Base-by-base conservation (phyloP, 1,140 invertebrate genomes). In the Drosophila ercepeae region DNA sequence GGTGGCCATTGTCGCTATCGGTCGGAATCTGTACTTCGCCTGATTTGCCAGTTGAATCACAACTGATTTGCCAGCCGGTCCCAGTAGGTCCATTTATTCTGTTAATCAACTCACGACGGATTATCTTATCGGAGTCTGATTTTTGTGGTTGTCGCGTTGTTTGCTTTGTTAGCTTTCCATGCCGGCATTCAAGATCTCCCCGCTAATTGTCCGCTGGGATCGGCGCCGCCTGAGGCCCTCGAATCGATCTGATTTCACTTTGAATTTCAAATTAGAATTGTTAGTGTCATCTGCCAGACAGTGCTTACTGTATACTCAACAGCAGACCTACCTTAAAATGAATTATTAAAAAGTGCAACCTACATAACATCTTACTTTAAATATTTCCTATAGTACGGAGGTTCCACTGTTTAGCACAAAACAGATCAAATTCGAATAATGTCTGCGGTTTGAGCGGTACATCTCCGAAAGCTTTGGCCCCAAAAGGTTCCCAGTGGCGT, bases 1-100 rank as follows among this genome's bases (percentile, higher is more conserved):
- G 21, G 92, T 92, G 19, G 92, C 92, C 75, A 90, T 89, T 45
- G 49, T 71, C 2, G 19, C 14, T 16, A 29, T 1, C 16, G 42
- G 25, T 13, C 36, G 49, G 18, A 45, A 23, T 23, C 39, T 23
- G 25, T 23, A 45, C 39, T 65, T 76, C 68, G 54, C 45, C 21
- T 41, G 11, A 54, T 18, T 60, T n/a, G 53, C 65, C 7, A 32
- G 75, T 25, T 55, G 53, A 42, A 23, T 41, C 25, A 52, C 48
- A 61, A 86, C 76, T 84, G 73, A 73, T 27, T 75, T 64, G 34
- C 57, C 41, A 21, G 44, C 53, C 36, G 21, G 34, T 3, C n/a
- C 32, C 7, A 63, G 19, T 29, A 54, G 58, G 48, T 39, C 51
- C 76, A 86, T 68, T 84, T 84, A 84, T 76, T 48, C 19, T 7